These are phyloP conservation scores for Corvus hawaiiensis DNA, from an alignment of 2,113 vertebrate species.

Conservation along the genomic window DNA sequence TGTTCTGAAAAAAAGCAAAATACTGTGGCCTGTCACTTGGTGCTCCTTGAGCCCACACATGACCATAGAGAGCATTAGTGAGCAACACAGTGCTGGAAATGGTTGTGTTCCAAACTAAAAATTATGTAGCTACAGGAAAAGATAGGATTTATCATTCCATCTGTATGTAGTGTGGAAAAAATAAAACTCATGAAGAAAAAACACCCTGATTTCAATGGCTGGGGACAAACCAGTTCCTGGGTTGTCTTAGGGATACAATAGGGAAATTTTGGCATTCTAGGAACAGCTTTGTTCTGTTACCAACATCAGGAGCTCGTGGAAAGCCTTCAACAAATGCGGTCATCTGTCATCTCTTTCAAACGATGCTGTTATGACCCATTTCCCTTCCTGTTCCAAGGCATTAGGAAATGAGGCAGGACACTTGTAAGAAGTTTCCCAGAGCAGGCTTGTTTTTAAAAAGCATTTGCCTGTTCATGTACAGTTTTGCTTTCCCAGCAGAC, in stretches of 20 bases:
- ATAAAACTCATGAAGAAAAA: not conserved
- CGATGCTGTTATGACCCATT: not conserved
- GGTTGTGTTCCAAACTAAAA: not conserved
- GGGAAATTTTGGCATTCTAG: not conserved
- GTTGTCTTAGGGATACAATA: not conserved
- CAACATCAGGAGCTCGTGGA: not conserved
- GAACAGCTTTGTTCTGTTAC: slow-evolving; percentile 20
- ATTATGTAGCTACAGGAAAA: not conserved
- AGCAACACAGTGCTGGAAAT: not conserved
- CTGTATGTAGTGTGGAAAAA: not conserved
- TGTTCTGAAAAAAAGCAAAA: not conserved
- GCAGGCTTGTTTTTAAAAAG: not conserved
- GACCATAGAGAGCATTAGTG: not conserved
- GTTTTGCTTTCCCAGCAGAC: not conserved
- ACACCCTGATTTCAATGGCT: not conserved
- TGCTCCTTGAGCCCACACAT: not conserved
- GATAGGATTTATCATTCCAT: not conserved
- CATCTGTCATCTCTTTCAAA: not conserved
- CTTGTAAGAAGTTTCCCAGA: not conserved
- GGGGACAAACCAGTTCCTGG: not conserved
- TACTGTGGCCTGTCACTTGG: not conserved
- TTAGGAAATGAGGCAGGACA: slow-evolving; percentile 30
- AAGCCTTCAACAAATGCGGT: not conserved
- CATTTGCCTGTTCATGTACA: not conserved
- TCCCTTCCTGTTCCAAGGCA: slow-evolving; percentile 46